Base-by-base conservation (phyloP, 2,888 invertebrate species). In the Spatulosminthurus flaviceps region DNA sequence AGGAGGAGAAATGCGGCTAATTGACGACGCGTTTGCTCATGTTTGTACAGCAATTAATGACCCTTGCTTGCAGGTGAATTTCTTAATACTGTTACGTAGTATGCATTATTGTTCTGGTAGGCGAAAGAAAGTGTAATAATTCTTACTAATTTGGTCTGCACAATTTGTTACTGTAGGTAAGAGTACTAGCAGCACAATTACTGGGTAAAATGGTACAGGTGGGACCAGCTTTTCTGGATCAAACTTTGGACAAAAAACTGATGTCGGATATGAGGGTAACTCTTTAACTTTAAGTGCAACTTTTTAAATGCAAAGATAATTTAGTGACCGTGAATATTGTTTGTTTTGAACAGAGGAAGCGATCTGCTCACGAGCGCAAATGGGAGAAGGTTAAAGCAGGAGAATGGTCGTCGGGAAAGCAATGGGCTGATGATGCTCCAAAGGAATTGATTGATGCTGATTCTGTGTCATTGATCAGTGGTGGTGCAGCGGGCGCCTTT, bases 401-500 rank as follows among this genome's bases (percentile, higher is more conserved):
- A 0, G 95, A 95, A 87, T 97, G 96, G 95, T 93, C 95, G 0
- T 93, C 94, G 84, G 97, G 96, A 79, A 93, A 95, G 87, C 94
- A 94, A 84, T 95, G 96, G 90, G 92, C 92, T 41, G 94, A 96
- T 86, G 95, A 95, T 88, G 92, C 92, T 0, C 94, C 94, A 0
- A 91, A 92, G 84, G 94, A 94, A 87, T 88, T 90, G 29, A 87
- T 94, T 16, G 92, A 95, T 88, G 93, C 94, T 79, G 92, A 93
- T 21, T 91, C 90, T 78, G 91, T 94, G 21, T 93, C 91, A 75
- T 90, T 97, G 84, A 94, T 97, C 89, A 93, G 93, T 26, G 95
- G 95, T 84, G 98, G 98, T 0, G 96, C 98, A 0, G 98, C 98
- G 88, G 98, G 98, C 0, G 98, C 98, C 73, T 95, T 98, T 88